A percentile compares a stretch with the other conserved stretches of the same genome.
These are phyloP conservation scores for Hucho hucho DNA, from an alignment of 2,113 vertebrate genomes.

Conservation along the genomic window DNA sequence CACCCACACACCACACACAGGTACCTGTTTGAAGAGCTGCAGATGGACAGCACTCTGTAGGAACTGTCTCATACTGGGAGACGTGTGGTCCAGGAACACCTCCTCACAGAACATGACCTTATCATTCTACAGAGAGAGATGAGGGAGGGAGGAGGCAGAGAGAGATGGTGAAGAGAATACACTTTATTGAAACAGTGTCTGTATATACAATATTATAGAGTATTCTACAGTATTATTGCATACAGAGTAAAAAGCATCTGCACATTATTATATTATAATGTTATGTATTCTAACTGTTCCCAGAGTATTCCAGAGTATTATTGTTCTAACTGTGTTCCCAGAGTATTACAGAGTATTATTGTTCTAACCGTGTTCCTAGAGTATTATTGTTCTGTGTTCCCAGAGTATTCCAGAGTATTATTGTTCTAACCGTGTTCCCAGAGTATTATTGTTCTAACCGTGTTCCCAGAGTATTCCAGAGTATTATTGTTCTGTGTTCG, in stretches of 20 bases:
- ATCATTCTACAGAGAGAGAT: constrained; percentile 63
- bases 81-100: constrained; percentile 80
- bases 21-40: constrained; percentile 89
- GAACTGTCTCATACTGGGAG: constrained; percentile 77
- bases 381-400: no score
- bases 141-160: neutral
- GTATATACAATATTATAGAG: neutral
- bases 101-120: constrained; percentile 78
- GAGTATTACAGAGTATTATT: no score
- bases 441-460: no score
- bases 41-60: constrained; percentile 81
- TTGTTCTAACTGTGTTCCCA: no score
- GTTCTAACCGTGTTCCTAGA: constrained; percentile 44
- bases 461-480: no score
- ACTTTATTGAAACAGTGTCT: neutral
- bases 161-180: neutral
- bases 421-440: no score
- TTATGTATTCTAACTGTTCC: no score
- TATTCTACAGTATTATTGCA: neutral
- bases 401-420: no score
- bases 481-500: no score
- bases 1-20: neutral
- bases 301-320: no score
- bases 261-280: neutral
- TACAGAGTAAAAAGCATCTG: neutral